Percentiles rank a stretch among this genome's conserved stretches.
Conservation (phyloP, 2,888 invertebrate genomes). For the Gymnosoma rotundatum region DNA sequence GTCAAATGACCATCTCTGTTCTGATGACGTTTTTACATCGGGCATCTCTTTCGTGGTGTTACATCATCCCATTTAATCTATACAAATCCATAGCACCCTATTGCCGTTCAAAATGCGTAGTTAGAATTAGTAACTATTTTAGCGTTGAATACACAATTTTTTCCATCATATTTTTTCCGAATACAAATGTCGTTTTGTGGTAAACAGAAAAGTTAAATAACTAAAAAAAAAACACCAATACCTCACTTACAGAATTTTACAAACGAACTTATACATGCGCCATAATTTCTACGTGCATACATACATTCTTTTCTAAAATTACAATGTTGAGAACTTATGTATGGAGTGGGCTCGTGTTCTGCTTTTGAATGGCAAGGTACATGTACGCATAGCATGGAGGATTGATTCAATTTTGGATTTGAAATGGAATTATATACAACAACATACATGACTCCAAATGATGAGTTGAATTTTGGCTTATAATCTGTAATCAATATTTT, state of each 20-base stretch:
- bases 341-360: not conserved
- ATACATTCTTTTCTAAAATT: not conserved
- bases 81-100: not conserved
- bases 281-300: constrained; percentile 10
- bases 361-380: too few species aligned
- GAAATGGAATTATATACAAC: constrained; percentile 53
- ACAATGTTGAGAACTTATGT: not conserved
- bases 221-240: constrained; percentile 44
- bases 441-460: constrained; percentile 11
- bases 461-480: constrained; percentile 65
- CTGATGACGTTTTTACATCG: too few species aligned
- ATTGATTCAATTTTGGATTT: constrained; percentile 22
- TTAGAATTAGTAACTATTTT: constrained; percentile 15
- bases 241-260: constrained; percentile 41
- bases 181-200: constrained; percentile 68
- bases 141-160: constrained; percentile 40
- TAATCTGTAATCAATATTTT: constrained; percentile 78
- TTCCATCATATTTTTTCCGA: constrained; percentile 31
- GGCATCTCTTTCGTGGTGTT: too few species aligned
- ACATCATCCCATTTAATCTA: too few species aligned
- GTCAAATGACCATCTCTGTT: too few species aligned
- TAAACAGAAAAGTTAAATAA: constrained; percentile 17
- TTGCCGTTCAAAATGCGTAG: not conserved
- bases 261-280: not conserved
- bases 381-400: not conserved